Evolutionary conservation across 2,113 vertebrate species (phyloP).

Genomic region (Leuciscus idus): DNA sequence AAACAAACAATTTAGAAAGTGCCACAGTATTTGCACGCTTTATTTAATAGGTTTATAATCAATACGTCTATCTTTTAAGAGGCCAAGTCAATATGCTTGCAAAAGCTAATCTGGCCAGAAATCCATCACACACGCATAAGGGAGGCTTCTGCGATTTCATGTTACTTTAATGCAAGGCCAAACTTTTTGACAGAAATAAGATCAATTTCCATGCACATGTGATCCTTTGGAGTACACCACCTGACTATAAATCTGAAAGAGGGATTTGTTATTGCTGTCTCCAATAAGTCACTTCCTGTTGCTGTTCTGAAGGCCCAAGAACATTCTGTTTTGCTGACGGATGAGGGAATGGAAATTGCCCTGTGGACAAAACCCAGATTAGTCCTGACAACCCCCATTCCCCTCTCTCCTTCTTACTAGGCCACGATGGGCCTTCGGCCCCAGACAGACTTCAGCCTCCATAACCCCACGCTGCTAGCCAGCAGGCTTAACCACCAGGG

Average conservation of each 20-base stretch:
- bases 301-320: conserved; percentile 43
- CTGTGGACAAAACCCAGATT: conserved; percentile 78
- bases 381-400: conserved; percentile 69
- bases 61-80: conserved; percentile 7
- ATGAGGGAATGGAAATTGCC: conserved; percentile 69
- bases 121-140: neutral
- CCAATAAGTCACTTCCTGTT: conserved; percentile 52
- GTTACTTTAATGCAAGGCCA: conserved; percentile 2
- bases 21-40: neutral
- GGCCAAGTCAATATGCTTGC: neutral
- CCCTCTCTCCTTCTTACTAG: conserved; percentile 39
- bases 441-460: conserved; percentile 68
- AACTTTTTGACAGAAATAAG: conserved; percentile 25
- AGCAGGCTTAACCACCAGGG: conserved; percentile 74
- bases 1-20: neutral
- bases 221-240: conserved; percentile 1
- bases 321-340: conserved; percentile 67
- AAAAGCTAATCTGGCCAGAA: neutral
- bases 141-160: conserved; percentile 1
- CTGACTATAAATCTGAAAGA: conserved; percentile 40
- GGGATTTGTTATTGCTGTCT: conserved; percentile 6
- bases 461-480: conserved; percentile 67
- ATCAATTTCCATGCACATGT: neutral
- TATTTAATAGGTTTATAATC: neutral
- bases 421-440: conserved; percentile 68